Evolutionary conservation across 2,113 vertebrate species (phyloP).

Genomic region (Nothoprocta pentlandii): DNA sequence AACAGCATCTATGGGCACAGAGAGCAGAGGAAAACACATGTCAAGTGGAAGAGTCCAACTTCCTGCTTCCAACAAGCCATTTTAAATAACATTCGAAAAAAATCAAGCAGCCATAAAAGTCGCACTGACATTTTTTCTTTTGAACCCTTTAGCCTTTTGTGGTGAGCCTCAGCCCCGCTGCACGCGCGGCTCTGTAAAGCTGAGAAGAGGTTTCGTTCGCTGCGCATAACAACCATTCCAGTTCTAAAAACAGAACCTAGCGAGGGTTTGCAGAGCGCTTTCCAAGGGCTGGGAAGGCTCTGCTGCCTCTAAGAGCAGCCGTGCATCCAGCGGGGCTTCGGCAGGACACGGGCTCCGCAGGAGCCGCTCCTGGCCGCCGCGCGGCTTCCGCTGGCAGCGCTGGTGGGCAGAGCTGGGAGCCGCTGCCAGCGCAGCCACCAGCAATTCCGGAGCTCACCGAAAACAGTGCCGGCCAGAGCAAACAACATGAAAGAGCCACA

Average conservation of each 20-base stretch:
- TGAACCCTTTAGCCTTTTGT: background rate
- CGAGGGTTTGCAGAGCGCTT: background rate
- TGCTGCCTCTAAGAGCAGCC: constrained; percentile 68
- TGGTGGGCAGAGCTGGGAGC: constrained; percentile 73
- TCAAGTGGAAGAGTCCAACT: background rate
- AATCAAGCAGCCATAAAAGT: background rate
- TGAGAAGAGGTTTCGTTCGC: background rate
- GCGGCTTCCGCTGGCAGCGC: constrained; percentile 80
- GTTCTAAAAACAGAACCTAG: background rate
- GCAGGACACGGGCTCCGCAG: constrained; percentile 73
- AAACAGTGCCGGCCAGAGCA: constrained; percentile 82
- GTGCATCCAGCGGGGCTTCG: constrained; percentile 65
- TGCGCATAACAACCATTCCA: background rate
- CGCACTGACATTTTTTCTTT: background rate
- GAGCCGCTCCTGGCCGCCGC: constrained; percentile 76
- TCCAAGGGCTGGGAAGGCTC: constrained; percentile 1
- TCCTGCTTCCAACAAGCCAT: background rate
- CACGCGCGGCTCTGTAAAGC: background rate
- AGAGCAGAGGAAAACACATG: background rate
- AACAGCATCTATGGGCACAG: background rate
- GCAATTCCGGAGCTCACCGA: constrained; percentile 79
- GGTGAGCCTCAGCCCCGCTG: constrained; percentile 24
- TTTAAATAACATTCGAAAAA: constrained; percentile 8
- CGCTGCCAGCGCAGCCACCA: constrained; percentile 77
- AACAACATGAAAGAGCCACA: constrained; percentile 77